Evolutionary conservation across 2,113 vertebrate species (phyloP).

Genomic region (Dipodomys spectabilis): DNA sequence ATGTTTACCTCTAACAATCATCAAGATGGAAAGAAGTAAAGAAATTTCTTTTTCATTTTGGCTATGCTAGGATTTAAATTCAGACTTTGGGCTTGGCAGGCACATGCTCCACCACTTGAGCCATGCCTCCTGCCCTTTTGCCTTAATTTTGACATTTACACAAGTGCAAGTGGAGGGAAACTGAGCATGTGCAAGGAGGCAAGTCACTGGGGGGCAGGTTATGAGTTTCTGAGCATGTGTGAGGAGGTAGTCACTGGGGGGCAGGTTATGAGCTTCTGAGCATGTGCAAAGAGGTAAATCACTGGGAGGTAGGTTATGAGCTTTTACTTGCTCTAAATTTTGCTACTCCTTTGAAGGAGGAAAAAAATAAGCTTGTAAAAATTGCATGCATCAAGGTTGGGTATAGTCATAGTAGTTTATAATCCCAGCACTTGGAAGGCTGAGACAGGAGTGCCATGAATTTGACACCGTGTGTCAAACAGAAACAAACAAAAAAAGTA

Average conservation of each 20-base stretch:
- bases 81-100: too few species aligned
- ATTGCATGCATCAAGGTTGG: not conserved
- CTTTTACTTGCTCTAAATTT: slow-evolving; percentile 6
- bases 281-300: not conserved
- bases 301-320: not conserved
- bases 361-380: not conserved
- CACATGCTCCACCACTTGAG: too few species aligned
- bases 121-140: too few species aligned
- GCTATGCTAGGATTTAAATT: too few species aligned
- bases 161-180: not conserved
- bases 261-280: not conserved
- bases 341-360: not conserved
- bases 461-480: too few species aligned
- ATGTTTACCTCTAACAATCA: not conserved
- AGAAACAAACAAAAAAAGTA: not conserved
- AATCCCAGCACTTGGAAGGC: too few species aligned
- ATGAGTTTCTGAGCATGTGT: not conserved
- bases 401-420: too few species aligned
- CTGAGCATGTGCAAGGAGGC: not conserved
- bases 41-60: not conserved
- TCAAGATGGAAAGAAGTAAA: not conserved
- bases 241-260: not conserved
- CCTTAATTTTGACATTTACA: not conserved
- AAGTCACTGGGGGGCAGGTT: not conserved
- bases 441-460: too few species aligned